Conservation (phyloP, 2,797 vertebrate genomes). For the Brotula barbata region DNA sequence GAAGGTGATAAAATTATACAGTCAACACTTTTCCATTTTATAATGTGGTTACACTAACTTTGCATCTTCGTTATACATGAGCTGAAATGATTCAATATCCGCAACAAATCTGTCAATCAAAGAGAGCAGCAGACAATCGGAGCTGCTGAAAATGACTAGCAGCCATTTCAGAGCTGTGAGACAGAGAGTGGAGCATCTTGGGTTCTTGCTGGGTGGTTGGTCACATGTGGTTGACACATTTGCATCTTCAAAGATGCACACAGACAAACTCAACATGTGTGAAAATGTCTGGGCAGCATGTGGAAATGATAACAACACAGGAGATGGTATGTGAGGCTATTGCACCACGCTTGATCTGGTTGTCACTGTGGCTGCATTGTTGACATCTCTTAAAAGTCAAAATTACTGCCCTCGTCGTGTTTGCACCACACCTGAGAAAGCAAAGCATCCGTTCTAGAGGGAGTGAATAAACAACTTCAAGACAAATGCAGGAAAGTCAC, state of each 20-base stretch:
- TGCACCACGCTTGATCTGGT: no score
- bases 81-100: slow-evolving; percentile 61
- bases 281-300: slow-evolving; percentile 72
- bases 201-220: slow-evolving; percentile 71
- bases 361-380: no score
- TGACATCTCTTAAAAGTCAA: no score
- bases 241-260: slow-evolving; percentile 78
- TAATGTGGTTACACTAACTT: slow-evolving; percentile 50
- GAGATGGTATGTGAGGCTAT: no score
- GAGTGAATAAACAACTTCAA: no score
- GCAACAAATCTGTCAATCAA: slow-evolving; percentile 58
- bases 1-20: slow-evolving; percentile 45
- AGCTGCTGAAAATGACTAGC: slow-evolving; percentile 67
- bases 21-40: slow-evolving; percentile 35
- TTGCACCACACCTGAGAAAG: no score
- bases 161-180: slow-evolving; percentile 76
- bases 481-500: no score
- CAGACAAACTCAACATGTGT: slow-evolving; percentile 77
- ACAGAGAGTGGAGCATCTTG: slow-evolving; percentile 68
- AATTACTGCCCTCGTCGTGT: no score
- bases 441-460: no score
- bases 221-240: slow-evolving; percentile 78
- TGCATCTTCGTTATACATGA: slow-evolving; percentile 54
- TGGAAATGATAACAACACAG: no score
- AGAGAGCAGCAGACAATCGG: no score